phyloP scores from a whole-genome alignment of 1,140 invertebrate genomes.

The Trissolcus basalis region DNA sequence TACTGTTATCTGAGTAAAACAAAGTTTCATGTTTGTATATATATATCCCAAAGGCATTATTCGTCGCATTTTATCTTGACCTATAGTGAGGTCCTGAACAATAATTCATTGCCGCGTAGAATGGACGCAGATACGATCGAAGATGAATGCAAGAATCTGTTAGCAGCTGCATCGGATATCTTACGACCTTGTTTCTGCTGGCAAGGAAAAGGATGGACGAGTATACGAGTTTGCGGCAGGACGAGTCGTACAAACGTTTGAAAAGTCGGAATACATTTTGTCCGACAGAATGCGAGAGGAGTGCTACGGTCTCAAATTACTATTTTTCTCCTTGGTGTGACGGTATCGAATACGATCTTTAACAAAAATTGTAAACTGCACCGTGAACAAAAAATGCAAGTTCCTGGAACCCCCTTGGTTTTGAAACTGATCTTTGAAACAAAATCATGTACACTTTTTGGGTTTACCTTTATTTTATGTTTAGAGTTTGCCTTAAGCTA shows the following conservation, averaged over 20 bases:
- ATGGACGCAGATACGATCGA: conserved; percentile 65
- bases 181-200: conserved; percentile 46
- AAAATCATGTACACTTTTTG: too few species aligned
- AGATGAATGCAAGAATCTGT: conserved; percentile 67
- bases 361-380: too few species aligned
- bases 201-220: conserved; percentile 40
- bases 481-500: too few species aligned
- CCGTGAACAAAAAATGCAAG: neutral
- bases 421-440: too few species aligned
- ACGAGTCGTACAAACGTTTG: conserved; percentile 38
- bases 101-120: conserved; percentile 68
- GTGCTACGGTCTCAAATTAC: conserved; percentile 43
- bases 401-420: too few species aligned
- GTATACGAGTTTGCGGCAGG: conserved; percentile 20
- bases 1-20: conserved; percentile 31
- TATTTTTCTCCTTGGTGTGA: conserved; percentile 18
- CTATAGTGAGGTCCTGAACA: conserved; percentile 58
- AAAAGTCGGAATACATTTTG: conserved; percentile 52
- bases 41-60: conserved; percentile 21
- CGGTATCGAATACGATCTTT: conserved; percentile 9
- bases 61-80: conserved; percentile 58
- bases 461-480: too few species aligned
- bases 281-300: conserved; percentile 3
- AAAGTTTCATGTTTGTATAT: conserved; percentile 50
- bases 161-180: conserved; percentile 63